A percentile compares a stretch with the other conserved stretches of the same genome.
phyloP scores from a whole-genome alignment of 2,888 invertebrate genomes.

The Leptodirus hochenwartii region DNA sequence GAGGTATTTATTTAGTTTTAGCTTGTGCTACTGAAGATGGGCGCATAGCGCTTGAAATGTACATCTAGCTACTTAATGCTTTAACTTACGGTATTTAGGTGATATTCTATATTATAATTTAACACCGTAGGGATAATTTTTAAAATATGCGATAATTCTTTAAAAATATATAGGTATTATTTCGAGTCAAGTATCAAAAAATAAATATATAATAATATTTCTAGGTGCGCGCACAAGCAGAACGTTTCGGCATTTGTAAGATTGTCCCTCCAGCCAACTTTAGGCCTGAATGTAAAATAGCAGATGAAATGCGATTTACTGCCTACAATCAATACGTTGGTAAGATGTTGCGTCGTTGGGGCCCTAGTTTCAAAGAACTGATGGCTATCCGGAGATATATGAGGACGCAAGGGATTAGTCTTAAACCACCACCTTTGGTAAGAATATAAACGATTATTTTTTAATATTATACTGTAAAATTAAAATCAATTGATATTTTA shows the following conservation, averaged over 20 bases:
- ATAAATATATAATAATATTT: too few relatives aligned
- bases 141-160: too few relatives aligned
- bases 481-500: neutral
- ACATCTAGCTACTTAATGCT: too few relatives aligned
- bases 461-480: slow-evolving; percentile 2
- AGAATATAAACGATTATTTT: slow-evolving; percentile 17
- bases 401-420: slow-evolving; percentile 53
- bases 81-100: too few relatives aligned
- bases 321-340: slow-evolving; percentile 82
- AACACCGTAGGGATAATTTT: too few relatives aligned
- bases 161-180: too few relatives aligned
- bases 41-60: too few relatives aligned
- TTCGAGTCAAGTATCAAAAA: too few relatives aligned
- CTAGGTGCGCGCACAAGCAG: slow-evolving; percentile 44
- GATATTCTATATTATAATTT: too few relatives aligned
- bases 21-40: too few relatives aligned
- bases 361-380: slow-evolving; percentile 67
- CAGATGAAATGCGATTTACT: slow-evolving; percentile 72
- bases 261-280: slow-evolving; percentile 70
- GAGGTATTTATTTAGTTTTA: too few relatives aligned
- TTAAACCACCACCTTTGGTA: slow-evolving; percentile 64
- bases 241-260: slow-evolving; percentile 70
- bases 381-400: slow-evolving; percentile 71
- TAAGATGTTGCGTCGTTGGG: slow-evolving; percentile 76
- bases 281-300: slow-evolving; percentile 62